Evolutionary conservation across 2,797 vertebrate species (phyloP).

Genomic region (Coccyzus lansbergi): DNA sequence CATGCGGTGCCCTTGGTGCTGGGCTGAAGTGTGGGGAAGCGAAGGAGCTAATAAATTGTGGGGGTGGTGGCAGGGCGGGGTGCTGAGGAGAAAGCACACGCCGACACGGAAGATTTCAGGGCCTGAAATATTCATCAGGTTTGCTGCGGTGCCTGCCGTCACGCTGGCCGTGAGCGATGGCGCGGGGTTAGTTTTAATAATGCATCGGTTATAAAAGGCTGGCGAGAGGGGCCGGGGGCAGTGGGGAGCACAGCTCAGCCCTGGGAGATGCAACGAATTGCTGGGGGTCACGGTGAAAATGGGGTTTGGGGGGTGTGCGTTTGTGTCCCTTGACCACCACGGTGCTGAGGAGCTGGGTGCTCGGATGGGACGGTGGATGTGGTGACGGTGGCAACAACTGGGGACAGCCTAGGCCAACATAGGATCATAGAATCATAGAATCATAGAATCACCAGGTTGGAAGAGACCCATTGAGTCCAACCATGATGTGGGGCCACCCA

Average conservation of each 20-base stretch:
- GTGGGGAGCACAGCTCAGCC: background rate
- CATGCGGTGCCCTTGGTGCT: background rate
- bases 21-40: background rate
- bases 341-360: too few relatives aligned
- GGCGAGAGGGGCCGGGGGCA: background rate
- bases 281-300: fast-evolving
- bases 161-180: background rate
- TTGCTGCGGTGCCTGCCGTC: background rate
- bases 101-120: constrained; percentile 4
- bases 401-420: background rate
- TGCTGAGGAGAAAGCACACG: background rate
- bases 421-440: too few relatives aligned
- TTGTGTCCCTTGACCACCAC: background rate
- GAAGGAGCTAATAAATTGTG: background rate
- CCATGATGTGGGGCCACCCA: too few relatives aligned
- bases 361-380: too few relatives aligned
- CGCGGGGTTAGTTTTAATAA: constrained; percentile 12
- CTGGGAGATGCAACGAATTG: background rate
- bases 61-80: background rate
- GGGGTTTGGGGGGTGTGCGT: too few relatives aligned
- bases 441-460: too few relatives aligned
- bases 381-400: background rate
- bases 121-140: constrained; percentile 65
- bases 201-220: background rate
- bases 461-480: too few relatives aligned